A percentile compares a stretch with the other conserved stretches of the same genome.
Evolutionary conservation across 2,888 invertebrate genomes (phyloP).

Genomic region (Entomobrya proxima): DNA sequence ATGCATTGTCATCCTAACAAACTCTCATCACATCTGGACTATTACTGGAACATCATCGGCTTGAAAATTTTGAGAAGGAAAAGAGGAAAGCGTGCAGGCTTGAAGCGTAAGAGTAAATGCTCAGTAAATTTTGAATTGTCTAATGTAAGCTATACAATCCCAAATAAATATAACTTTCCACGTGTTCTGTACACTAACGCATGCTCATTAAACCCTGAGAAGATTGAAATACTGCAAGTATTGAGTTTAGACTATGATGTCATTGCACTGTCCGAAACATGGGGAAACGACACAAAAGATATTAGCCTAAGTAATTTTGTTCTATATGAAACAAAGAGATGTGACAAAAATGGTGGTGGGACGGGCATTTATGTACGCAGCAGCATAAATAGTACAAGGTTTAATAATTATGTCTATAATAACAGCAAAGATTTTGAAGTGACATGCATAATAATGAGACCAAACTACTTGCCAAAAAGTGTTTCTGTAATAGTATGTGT

Average conservation of each 20-base stretch:
- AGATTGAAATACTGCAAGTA: neutral
- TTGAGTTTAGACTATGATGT: neutral
- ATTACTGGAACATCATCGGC: neutral
- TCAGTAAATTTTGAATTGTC: neutral
- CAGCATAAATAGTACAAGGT: neutral
- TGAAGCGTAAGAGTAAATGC: neutral
- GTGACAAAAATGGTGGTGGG: neutral
- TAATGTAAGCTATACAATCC: neutral
- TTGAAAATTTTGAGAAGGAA: neutral
- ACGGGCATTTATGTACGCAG: neutral
- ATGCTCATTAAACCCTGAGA: neutral
- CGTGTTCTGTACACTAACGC: neutral
- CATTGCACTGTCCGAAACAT: neutral
- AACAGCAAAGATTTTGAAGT: constrained; percentile 2
- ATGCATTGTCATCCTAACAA: too few relatives aligned
- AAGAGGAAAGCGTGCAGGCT: neutral
- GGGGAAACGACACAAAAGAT: neutral
- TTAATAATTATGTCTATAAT: neutral
- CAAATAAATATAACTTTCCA: neutral
- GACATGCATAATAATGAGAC: neutral
- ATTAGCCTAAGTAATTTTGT: neutral
- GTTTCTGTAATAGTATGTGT: neutral
- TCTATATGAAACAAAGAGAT: neutral
- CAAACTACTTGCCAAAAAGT: neutral
- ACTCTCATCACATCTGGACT: neutral